Evolutionary conservation across 92 coral and sea anemone genomes (phyloP).

Genomic region (Virgularia gustaviana): DNA sequence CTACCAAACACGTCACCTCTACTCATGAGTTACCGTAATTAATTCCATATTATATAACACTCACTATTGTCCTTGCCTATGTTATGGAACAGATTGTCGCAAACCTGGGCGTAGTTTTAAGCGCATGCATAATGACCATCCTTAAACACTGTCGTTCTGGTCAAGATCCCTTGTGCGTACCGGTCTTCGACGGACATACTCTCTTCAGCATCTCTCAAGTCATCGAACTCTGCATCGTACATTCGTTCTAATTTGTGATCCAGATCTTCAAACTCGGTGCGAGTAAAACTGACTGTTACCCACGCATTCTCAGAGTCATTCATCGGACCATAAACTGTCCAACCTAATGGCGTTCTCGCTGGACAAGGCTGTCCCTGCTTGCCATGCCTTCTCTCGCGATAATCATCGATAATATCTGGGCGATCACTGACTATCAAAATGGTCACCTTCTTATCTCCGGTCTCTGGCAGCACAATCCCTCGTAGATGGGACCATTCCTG

Average conservation of each 20-base stretch:
- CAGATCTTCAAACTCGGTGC: slow-evolving; percentile 36
- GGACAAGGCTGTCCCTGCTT: slow-evolving; percentile 55
- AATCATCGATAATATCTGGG: slow-evolving; percentile 54
- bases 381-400: slow-evolving; percentile 52
- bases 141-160: slow-evolving; percentile 40
- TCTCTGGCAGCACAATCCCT: slow-evolving; percentile 49
- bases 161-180: slow-evolving; percentile 53
- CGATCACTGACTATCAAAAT: slow-evolving; percentile 60
- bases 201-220: slow-evolving; percentile 3
- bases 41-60: too few relatives aligned
- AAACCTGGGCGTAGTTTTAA: too few relatives aligned
- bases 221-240: slow-evolving; percentile 62
- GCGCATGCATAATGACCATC: slow-evolving; percentile 73
- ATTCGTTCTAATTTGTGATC: slow-evolving; percentile 46
- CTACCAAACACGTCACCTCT: too few relatives aligned
- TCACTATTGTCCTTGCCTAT: too few relatives aligned
- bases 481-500: slow-evolving; percentile 59
- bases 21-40: too few relatives aligned
- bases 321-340: slow-evolving; percentile 58
- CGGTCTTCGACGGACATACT: slow-evolving; percentile 57
- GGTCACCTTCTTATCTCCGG: slow-evolving; percentile 41
- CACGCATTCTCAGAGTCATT: slow-evolving; percentile 24
- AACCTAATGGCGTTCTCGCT: too few relatives aligned
- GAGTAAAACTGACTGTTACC: slow-evolving; percentile 29
- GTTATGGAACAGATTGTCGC: too few relatives aligned